These are phyloP conservation scores for Drosophila elegans DNA, from an alignment of 1,140 invertebrate species.

Conservation along the genomic window DNA sequence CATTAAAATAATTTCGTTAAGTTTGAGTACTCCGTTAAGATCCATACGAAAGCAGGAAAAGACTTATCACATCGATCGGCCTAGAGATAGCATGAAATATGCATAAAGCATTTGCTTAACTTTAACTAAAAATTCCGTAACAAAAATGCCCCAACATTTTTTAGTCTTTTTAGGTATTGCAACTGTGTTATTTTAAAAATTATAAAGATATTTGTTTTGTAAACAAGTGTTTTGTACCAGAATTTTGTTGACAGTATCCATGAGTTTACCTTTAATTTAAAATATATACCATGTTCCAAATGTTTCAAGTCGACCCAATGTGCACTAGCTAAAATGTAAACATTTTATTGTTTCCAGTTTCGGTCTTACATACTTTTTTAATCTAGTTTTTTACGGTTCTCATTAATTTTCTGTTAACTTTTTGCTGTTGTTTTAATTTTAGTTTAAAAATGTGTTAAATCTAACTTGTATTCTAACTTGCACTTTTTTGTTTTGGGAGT, in stretches of 20 bases:
- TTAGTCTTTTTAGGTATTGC: too few relatives aligned
- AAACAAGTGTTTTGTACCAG: too few relatives aligned
- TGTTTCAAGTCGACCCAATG: neutral
- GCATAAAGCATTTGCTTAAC: neutral
- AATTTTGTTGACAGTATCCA: too few relatives aligned
- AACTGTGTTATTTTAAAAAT: too few relatives aligned
- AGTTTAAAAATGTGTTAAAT: conserved; percentile 61
- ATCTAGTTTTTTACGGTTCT: conserved; percentile 62
- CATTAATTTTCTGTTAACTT: conserved; percentile 77
- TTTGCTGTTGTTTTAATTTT: conserved; percentile 71
- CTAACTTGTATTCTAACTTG: conserved; percentile 36
- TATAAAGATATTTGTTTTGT: too few relatives aligned
- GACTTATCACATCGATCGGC: neutral
- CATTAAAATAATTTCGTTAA: too few relatives aligned
- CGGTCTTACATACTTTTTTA: conserved; percentile 14
- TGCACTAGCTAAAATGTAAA: conserved; percentile 14
- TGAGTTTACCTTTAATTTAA: neutral
- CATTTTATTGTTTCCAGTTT: conserved; percentile 17
- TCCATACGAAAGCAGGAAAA: neutral
- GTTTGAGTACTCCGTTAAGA: too few relatives aligned
- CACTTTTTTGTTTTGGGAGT: conserved; percentile 46
- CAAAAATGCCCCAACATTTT: too few relatives aligned
- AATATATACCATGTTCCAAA: neutral
- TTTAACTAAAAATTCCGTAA: neutral
- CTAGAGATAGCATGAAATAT: neutral